Evolutionary conservation across 1,140 invertebrate species (phyloP), one percentile per base, ranked within the genome.

Genomic region (Fopius arisanus): DNA sequence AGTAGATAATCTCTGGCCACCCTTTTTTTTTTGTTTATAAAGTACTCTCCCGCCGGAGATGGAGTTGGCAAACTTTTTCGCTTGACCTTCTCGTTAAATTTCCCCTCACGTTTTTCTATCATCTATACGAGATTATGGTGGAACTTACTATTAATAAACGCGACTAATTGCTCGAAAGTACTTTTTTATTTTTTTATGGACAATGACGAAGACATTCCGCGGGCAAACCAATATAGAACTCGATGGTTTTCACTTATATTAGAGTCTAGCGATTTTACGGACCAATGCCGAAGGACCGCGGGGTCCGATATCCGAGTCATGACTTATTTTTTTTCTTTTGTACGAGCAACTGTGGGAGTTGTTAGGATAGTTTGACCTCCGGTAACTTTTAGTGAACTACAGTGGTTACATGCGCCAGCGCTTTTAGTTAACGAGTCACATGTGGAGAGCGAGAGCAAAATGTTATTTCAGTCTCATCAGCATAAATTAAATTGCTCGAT

Each of bases 1-100:
- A 63, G 59, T 63, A 26, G 59, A 63, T 31, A 29, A 28, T 63
- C 67, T 63, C 48, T 37, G 23, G 48, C 28, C 28, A n/a, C 19
- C 23, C 43, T 70, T 40, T 71, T 72, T 65, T 26, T 75, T 72
- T 78, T 81, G 81, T 81, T 62, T 31, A 28, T 28, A 14, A 28
- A 62, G 21, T 62, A n/a, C n/a, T n/a, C n/a, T n/a, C n/a, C n/a
- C n/a, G n/a, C n/a, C n/a, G n/a, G n/a, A n/a, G n/a, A n/a, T n/a
- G n/a, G n/a, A n/a, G n/a, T 83, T 81, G 82, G 1, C 14, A 10
- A 3, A 62, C 6, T 62, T 29, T 28, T 14, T 62, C 23, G 23
- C 21, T 62, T 7, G n/a, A 62, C 26, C 54, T 28, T 28, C 54
- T 28, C 80, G 79, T 80, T 5, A 48, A 48, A 48, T 48, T 37